Conservation (phyloP, 1,140 invertebrate species). For the Zeugodacus cucurbitae region DNA sequence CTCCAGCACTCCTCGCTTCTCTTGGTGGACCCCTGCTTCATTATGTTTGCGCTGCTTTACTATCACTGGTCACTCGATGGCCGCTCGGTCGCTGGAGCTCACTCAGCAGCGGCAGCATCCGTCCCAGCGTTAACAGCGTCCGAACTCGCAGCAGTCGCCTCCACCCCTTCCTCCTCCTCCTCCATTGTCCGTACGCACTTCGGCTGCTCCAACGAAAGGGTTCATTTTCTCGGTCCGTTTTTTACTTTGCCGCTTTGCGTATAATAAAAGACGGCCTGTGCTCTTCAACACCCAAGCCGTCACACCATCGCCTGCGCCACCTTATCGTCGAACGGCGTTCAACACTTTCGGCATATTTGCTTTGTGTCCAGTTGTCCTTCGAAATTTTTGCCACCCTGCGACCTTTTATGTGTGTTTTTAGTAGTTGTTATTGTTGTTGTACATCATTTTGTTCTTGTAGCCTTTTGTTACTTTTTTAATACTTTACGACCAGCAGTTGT, state of each 20-base stretch:
- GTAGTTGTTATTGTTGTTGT: background rate
- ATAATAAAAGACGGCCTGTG: background rate
- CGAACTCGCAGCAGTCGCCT: background rate
- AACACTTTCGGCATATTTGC: background rate
- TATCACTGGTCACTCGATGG: conserved; percentile 4
- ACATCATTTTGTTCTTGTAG: background rate
- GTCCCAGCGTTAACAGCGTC: background rate
- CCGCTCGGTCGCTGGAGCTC: background rate
- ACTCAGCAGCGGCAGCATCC: background rate
- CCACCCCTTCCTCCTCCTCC: background rate
- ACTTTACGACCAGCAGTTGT: background rate
- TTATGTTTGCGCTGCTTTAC: background rate
- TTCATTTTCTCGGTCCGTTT: conserved; percentile 18
- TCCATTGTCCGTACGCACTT: background rate
- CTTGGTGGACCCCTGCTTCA: background rate
- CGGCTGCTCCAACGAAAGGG: background rate
- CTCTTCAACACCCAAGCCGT: background rate
- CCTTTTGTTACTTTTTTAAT: background rate
- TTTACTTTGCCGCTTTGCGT: conserved; percentile 32
- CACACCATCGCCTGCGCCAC: background rate
- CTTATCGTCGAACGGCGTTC: background rate
- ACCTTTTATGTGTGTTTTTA: background rate
- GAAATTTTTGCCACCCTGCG: background rate
- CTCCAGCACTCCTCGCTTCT: background rate
- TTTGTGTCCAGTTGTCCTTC: conserved; percentile 13